These are phyloP conservation scores for Drosophila setosimentum DNA, from an alignment of 2,888 invertebrate genomes.

Conservation along the genomic window DNA sequence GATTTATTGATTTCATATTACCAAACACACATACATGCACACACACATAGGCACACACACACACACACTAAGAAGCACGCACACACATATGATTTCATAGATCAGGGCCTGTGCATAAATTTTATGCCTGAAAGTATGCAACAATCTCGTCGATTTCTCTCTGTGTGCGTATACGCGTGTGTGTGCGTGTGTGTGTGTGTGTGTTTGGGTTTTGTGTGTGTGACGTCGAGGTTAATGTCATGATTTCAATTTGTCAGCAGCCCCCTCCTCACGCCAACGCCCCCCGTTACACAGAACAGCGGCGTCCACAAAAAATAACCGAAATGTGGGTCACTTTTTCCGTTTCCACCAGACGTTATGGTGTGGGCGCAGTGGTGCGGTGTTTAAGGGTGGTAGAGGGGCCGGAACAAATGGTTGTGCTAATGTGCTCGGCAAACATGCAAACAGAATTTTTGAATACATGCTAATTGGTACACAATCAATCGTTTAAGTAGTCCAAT, in stretches of 20 bases:
- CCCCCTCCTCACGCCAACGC: neutral
- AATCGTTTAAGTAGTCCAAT: constrained; percentile 47
- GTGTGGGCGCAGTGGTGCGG: neutral
- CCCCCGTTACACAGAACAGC: neutral
- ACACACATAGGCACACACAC: constrained; percentile 16
- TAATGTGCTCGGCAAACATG: constrained; percentile 40
- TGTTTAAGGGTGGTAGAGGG: neutral
- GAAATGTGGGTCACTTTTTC: constrained; percentile 53
- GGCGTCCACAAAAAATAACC: constrained; percentile 14
- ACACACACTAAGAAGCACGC: constrained; percentile 14
- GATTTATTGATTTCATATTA: constrained; percentile 79
- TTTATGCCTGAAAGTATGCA: constrained; percentile 74
- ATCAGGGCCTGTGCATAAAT: constrained; percentile 61
- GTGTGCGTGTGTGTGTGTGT: constrained; percentile 13
- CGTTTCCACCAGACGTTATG: constrained; percentile 12
- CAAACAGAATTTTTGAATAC: constrained; percentile 43
- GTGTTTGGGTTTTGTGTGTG: constrained; percentile 13
- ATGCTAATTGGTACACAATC: constrained; percentile 66
- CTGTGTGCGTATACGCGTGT: neutral
- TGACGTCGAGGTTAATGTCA: constrained; percentile 62
- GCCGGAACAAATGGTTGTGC: constrained; percentile 28
- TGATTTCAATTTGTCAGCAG: constrained; percentile 70
- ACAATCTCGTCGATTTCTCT: constrained; percentile 41
- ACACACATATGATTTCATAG: constrained; percentile 27
- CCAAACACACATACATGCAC: constrained; percentile 24